Percentiles rank a stretch among this genome's conserved stretches.
phyloP scores from a whole-genome alignment of 2,797 vertebrate species.

The Yasuhikotakia modesta region DNA sequence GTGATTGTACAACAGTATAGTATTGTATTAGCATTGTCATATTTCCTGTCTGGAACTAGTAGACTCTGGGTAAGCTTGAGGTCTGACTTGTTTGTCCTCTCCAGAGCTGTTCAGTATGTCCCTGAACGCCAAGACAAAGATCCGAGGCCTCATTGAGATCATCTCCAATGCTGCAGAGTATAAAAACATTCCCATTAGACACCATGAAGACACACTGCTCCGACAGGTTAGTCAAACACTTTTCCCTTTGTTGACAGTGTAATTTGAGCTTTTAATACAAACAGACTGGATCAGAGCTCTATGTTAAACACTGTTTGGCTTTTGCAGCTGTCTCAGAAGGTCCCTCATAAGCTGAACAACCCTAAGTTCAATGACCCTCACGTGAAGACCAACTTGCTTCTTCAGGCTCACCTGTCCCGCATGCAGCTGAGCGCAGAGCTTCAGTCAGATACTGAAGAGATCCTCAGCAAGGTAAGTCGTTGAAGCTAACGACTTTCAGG shows the following conservation, averaged over 20 bases:
- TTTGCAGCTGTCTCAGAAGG: constrained; percentile 90
- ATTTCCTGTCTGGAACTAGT: neutral
- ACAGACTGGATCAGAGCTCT: no score
- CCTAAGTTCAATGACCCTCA: constrained; percentile 98
- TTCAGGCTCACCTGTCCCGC: constrained; percentile 94
- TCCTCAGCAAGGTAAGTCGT: constrained; percentile 87
- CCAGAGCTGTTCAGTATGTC: constrained; percentile 99
- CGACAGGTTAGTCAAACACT: constrained; percentile 80
- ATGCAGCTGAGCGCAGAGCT: constrained; percentile 98
- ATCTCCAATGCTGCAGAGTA: constrained; percentile 98
- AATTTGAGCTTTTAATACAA: neutral
- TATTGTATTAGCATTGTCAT: constrained; percentile 95
- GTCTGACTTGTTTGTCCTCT: neutral
- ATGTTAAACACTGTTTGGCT: constrained; percentile 7
- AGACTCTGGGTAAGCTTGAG: neutral
- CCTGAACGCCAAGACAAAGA: constrained; percentile 97
- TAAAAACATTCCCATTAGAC: constrained; percentile 96
- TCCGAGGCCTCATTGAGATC: constrained; percentile 94
- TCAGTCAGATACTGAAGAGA: constrained; percentile 97
- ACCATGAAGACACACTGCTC: constrained; percentile 92
- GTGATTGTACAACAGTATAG: constrained; percentile 66
- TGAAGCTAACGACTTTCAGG: no score
- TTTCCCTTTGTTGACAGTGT: neutral
- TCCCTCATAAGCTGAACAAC: constrained; percentile 96
- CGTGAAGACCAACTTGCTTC: constrained; percentile 95